Evolutionary conservation across 2,797 vertebrate species (phyloP).

Genomic region (Enteromius mattozi): DNA sequence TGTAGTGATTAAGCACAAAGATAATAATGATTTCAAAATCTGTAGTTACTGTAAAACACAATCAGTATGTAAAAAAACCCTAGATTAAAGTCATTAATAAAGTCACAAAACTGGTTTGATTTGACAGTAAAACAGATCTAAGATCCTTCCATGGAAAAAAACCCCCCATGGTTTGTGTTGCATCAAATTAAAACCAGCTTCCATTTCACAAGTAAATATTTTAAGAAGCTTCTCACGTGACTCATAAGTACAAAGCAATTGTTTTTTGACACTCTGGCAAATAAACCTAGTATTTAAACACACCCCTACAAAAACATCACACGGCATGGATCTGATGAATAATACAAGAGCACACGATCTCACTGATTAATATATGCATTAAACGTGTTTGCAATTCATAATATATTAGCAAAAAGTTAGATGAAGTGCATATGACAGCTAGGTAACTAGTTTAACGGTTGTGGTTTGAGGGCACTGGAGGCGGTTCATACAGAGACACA

Average conservation of each 20-base stretch:
- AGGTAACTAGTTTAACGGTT: conserved; percentile 65
- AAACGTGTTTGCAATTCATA: neutral
- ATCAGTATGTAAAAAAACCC: neutral
- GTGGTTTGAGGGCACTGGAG: conserved; percentile 57
- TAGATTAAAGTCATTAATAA: neutral
- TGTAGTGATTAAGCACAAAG: conserved; percentile 67
- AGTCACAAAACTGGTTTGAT: conserved; percentile 22
- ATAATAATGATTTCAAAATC: neutral
- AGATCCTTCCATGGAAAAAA: neutral
- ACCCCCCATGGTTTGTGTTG: neutral
- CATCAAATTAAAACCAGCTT: conserved; percentile 26
- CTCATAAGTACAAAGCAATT: neutral
- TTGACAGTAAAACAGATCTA: conserved; percentile 8
- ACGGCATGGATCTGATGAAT: neutral
- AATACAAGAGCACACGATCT: neutral
- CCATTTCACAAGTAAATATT: conserved; percentile 28
- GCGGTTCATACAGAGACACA: conserved; percentile 66
- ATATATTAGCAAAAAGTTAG: neutral
- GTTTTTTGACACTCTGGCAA: neutral
- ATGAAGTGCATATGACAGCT: conserved; percentile 48
- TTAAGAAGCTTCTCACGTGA: neutral
- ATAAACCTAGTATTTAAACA: neutral
- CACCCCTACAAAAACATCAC: neutral
- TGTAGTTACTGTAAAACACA: neutral
- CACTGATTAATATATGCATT: neutral